These are phyloP conservation scores for Coelopa frigida DNA, from an alignment of 1,140 invertebrate genomes.

Conservation along the genomic window DNA sequence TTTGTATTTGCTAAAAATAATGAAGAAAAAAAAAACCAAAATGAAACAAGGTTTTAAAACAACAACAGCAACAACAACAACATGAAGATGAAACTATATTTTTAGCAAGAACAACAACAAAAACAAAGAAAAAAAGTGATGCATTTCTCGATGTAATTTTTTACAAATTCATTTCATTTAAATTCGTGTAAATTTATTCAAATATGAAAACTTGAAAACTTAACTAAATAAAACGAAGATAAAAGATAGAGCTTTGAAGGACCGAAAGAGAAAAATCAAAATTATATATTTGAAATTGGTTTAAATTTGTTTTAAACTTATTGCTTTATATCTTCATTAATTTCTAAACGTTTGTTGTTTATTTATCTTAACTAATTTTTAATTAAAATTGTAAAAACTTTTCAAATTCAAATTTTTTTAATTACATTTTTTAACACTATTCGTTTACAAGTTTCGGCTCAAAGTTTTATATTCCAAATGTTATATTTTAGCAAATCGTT, in stretches of 20 bases:
- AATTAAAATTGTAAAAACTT: background rate
- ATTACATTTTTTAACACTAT: too few species aligned
- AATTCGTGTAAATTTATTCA: background rate
- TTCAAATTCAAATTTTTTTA: too few species aligned
- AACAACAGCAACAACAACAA: constrained; percentile 11
- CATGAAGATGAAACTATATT: too few species aligned
- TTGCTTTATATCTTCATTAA: constrained; percentile 10
- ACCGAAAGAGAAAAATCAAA: background rate
- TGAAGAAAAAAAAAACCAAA: constrained; percentile 16
- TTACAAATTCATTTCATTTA: background rate
- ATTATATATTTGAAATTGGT: background rate
- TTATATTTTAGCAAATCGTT: too few species aligned
- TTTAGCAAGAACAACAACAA: background rate
- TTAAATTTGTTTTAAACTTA: constrained; percentile 6
- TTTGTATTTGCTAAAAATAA: constrained; percentile 18
- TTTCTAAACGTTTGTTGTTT: too few species aligned
- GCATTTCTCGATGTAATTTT: background rate
- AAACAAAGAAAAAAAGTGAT: constrained; percentile 7
- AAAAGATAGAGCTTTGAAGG: background rate
- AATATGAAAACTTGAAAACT: too few species aligned
- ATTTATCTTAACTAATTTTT: constrained; percentile 1
- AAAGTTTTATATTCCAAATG: too few species aligned
- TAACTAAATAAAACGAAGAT: background rate
- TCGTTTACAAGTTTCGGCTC: too few species aligned
- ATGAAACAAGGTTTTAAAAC: constrained; percentile 32